Base-by-base conservation (phyloP, 2,888 invertebrate species). In the Folsomia candida region DNA sequence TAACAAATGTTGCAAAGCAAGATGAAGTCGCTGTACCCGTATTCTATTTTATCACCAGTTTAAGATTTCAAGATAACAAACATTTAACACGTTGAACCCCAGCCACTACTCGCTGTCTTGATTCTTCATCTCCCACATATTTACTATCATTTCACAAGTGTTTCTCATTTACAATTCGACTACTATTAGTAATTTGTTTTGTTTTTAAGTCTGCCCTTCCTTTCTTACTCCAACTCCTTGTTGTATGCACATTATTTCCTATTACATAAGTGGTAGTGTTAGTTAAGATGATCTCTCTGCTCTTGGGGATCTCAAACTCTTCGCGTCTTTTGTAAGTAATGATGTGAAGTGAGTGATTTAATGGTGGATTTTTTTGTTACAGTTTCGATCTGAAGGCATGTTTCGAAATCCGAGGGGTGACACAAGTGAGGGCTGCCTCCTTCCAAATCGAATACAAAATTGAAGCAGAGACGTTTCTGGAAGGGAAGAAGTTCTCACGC, bases 361-460 rank as follows among this genome's bases (percentile, higher is more conserved):
- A 27, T 6, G 14, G 25, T n/a, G n/a, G 51, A 51, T 4, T 65
- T 4, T 60, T 67, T 67, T 60, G 20, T 59, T 37, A 24, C 80
- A 89, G 91, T 81, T 90, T 91, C 81, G 87, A 91, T 18, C 92
- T 95, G 81, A 87, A 90, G 84, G 90, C 93, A 0, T 95, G 95
- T 81, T 93, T 94, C 81, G 88, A 88, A 73, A 90, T 84, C 68
- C 80, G 81, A 11, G 79, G 75, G 18, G 63, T 74, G 51, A 65
- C 76, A 2, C 69, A 75, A 72, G 76, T 71, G 27, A 71, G 60
- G 62, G 77, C 73, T 51, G 59, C 67, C 25, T 74, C 69, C 74
- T 81, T 72, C 85, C 91, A 64, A 86, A 85, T 93, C 2, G 87
- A 89, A 80, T 92, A 92, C 81, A 87, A 88, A 2, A 89, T 94